A percentile compares a stretch with the other conserved stretches of the same genome.
Conservation (phyloP, 2,888 invertebrate genomes). For the Ochropacha duplaris region DNA sequence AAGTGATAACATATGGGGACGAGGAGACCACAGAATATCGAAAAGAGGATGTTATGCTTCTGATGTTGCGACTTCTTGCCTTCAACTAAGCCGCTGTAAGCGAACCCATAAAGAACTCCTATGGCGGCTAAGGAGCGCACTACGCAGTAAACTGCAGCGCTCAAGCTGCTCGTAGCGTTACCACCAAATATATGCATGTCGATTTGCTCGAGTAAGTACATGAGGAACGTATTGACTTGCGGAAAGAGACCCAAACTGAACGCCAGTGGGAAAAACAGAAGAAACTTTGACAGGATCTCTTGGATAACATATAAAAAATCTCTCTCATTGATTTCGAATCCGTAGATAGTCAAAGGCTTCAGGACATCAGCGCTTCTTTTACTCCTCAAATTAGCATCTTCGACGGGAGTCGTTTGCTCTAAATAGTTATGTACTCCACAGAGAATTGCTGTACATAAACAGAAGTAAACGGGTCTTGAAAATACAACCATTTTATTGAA, state of each 20-base stretch:
- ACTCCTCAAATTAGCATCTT: constrained; percentile 44
- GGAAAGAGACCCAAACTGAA: constrained; percentile 98
- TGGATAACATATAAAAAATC: constrained; percentile 86
- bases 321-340: constrained; percentile 73
- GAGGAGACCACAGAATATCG: constrained; percentile 95
- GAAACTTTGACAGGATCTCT: constrained; percentile 89
- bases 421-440: constrained; percentile 70
- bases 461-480: constrained; percentile 96
- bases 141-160: constrained; percentile 92
- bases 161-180: constrained; percentile 92
- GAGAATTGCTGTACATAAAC: constrained; percentile 86
- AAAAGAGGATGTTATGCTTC: constrained; percentile 89
- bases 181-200: constrained; percentile 96
- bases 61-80: constrained; percentile 92
- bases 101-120: constrained; percentile 91
- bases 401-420: constrained; percentile 46
- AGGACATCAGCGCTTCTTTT: constrained; percentile 55
- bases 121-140: constrained; percentile 91
- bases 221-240: constrained; percentile 97
- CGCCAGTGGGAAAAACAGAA: constrained; percentile 95
- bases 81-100: constrained; percentile 93
- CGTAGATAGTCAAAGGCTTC: constrained; percentile 71
- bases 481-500: constrained; percentile 97
- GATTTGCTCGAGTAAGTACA: constrained; percentile 98
- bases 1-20: constrained; percentile 96